Evolutionary conservation across 2,113 vertebrate species (phyloP).

Genomic region (Muntiacus muntjak): DNA sequence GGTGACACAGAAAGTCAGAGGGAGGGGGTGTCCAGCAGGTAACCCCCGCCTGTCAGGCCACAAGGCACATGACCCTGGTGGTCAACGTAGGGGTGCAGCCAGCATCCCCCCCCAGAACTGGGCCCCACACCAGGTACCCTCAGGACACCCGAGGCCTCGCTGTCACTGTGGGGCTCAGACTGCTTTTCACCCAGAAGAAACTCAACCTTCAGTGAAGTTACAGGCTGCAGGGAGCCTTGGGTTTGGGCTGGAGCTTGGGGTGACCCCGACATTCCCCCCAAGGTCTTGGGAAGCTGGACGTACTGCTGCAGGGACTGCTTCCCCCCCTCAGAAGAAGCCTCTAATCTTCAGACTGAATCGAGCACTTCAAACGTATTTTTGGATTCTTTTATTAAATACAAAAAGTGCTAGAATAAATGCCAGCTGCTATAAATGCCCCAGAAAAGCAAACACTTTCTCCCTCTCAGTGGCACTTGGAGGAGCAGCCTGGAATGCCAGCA

Average conservation of each 20-base stretch:
- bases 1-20: background rate
- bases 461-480: background rate
- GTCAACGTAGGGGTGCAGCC: background rate
- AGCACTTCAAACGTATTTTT: conserved; percentile 22
- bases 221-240: background rate
- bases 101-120: background rate
- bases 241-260: accelerated
- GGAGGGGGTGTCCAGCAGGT: background rate
- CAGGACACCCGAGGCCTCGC: background rate
- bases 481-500: background rate
- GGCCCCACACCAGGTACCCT: background rate
- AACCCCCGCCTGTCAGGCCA: background rate
- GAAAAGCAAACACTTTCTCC: conserved; percentile 47
- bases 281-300: background rate
- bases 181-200: conserved; percentile 38
- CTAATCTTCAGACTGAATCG: background rate
- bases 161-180: background rate
- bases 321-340: background rate
- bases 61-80: background rate
- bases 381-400: conserved; percentile 32
- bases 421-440: conserved; percentile 55
- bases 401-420: conserved; percentile 57
- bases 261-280: too few relatives aligned
- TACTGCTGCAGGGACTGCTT: background rate
- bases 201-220: background rate